These are phyloP conservation scores for Sycophaga agraensis DNA, from an alignment of 1,140 invertebrate species.

Conservation along the genomic window DNA sequence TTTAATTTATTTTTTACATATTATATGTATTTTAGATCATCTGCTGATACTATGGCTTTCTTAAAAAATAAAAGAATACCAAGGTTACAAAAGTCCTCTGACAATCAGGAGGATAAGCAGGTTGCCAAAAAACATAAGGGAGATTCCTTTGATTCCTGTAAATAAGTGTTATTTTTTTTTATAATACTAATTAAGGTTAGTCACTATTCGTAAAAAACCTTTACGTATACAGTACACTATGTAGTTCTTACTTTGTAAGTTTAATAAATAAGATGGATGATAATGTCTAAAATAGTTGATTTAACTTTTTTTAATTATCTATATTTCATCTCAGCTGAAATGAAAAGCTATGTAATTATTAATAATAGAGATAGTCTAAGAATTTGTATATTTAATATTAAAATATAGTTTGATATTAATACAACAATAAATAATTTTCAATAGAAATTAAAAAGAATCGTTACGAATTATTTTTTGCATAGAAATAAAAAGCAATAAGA, in stretches of 20 bases:
- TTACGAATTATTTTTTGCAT: no score
- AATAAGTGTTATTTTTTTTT: constrained; percentile 54
- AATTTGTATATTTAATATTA: no score
- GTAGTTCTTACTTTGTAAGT: constrained; percentile 43
- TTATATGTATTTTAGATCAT: constrained; percentile 36
- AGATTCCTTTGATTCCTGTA: constrained; percentile 53
- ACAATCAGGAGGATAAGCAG: constrained; percentile 43
- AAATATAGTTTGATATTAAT: constrained; percentile 31
- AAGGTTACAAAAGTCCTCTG: constrained; percentile 46
- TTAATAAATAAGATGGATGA: constrained; percentile 35
- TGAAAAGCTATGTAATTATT: no score
- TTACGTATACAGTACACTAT: constrained; percentile 47
- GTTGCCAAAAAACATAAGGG: constrained; percentile 51
- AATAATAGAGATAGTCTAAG: no score
- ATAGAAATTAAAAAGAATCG: no score
- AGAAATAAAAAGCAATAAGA: no score
- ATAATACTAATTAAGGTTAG: constrained; percentile 40
- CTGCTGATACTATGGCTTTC: constrained; percentile 45
- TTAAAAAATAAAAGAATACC: constrained; percentile 51
- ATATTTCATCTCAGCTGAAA: no score
- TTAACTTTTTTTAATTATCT: constrained; percentile 9
- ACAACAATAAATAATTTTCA: not conserved
- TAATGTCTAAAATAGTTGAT: constrained; percentile 8
- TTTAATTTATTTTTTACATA: not conserved
- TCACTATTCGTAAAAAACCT: constrained; percentile 36